Base-by-base conservation (phyloP, 2,797 vertebrate genomes). In the Catostomus latipinnis region DNA sequence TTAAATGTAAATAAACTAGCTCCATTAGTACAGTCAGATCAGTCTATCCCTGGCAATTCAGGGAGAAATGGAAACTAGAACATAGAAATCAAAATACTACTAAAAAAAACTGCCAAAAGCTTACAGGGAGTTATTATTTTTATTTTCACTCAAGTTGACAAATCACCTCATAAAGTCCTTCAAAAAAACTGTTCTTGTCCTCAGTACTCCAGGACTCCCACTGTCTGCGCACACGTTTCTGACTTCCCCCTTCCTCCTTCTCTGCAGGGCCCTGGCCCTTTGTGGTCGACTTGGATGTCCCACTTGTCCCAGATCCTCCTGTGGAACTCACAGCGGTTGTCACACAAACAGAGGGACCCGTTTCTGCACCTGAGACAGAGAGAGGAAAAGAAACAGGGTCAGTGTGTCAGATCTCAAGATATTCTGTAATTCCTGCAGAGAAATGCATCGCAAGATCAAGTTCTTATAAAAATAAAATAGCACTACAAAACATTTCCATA, bases 151-250 rank as follows among this genome's bases (percentile, higher is more conserved):
- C 70, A 61, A 61, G 6, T 1, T 34, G 16, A 71, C 53, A 80
- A 7, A 63, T 82, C 90, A 99, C 98, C 96, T 99, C 98, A 70
- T 98, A 99, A 8, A 99, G 94, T 9, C 98, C 98, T 88, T 99
- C 97, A 45, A 99, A 99, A 89, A 99, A 99, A 58, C 96, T 98
- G 88, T 98, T 99, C 90, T 99, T 99, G 88, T 99, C 98, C 88
- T 99, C 98, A 0, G 98, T 96, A 80, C 98, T 99, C 98, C 98
- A 99, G 0, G 97, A 99, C 85, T 99, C 98, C 98, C 98, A 99
- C 86, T 99, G 98, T 13, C 98, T 92, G 34, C 98, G 95, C 34
- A 96, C 97, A 84, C 98, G 96, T 90, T 98, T 99, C 90, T 96
- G 94, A 89, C 92, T 95, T 9, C 97, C 97, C 12, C 90, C 90